phyloP scores from a whole-genome alignment of 1,140 invertebrate species.

The Drosophila serrata region DNA sequence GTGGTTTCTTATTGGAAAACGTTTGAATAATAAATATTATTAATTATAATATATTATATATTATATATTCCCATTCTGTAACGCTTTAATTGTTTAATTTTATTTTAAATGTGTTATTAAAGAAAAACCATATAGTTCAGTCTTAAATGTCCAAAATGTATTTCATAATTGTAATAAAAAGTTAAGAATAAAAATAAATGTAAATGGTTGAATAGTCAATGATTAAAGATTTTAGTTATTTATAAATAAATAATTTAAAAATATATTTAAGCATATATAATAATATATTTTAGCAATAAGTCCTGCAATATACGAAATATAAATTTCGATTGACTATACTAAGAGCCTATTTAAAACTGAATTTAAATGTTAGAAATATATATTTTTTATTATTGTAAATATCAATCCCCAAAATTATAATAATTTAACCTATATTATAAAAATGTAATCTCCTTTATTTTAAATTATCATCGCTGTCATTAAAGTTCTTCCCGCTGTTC shows the following conservation, averaged over 20 bases:
- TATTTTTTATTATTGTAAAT: neutral
- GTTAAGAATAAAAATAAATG: no score
- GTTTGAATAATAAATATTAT: neutral
- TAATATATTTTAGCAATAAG: no score
- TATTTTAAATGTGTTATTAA: neutral
- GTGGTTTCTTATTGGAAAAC: neutral
- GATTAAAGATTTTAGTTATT: no score
- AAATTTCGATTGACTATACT: neutral
- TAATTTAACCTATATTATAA: no score
- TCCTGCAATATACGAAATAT: neutral
- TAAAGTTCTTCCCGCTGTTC: slow-evolving; percentile 27
- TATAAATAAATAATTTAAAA: no score
- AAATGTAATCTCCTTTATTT: no score
- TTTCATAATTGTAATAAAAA: no score
- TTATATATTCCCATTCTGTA: neutral
- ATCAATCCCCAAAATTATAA: neutral
- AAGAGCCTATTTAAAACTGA: no score
- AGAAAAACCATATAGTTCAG: neutral
- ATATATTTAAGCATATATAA: no score
- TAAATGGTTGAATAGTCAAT: no score
- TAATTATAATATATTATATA: no score
- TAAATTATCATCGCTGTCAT: slow-evolving; percentile 27
- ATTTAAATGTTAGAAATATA: neutral
- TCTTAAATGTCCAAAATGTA: neutral
- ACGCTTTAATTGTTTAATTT: neutral